Evolutionary conservation across 30 jellyfish, hydroid and myxozoan genomes (phyloP).

Genomic region (Kudoa iwatai): DNA sequence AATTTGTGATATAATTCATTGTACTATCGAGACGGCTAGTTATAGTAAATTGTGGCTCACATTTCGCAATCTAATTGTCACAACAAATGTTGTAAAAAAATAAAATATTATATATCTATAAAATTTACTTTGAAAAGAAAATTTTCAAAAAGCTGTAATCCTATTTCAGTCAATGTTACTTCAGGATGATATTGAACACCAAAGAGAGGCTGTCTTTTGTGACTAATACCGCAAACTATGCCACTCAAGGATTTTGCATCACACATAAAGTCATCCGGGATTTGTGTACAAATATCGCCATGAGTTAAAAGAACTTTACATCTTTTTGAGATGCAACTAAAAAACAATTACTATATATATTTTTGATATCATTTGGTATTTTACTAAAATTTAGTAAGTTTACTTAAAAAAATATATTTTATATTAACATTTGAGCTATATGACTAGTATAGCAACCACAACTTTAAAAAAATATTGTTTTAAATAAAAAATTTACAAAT

Average conservation of each 20-base stretch:
- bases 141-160: slow-evolving; percentile 13
- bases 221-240: slow-evolving; percentile 5
- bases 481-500: no score
- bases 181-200: slow-evolving; percentile 87
- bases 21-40: background rate
- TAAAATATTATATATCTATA: background rate
- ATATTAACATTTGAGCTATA: no score
- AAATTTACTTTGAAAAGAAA: slow-evolving; percentile 15
- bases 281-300: background rate
- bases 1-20: background rate
- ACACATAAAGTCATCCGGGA: background rate
- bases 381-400: no score
- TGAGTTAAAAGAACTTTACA: background rate
- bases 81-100: no score
- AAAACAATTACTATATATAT: no score
- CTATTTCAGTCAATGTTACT: slow-evolving; percentile 35
- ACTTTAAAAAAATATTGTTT: no score
- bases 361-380: no score
- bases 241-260: background rate
- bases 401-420: no score
- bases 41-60: background rate
- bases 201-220: slow-evolving; percentile 5
- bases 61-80: background rate
- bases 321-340: no score
- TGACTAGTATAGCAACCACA: no score